Conservation (phyloP, 2,797 vertebrate genomes). For the Threskiornis aethiopicus region DNA sequence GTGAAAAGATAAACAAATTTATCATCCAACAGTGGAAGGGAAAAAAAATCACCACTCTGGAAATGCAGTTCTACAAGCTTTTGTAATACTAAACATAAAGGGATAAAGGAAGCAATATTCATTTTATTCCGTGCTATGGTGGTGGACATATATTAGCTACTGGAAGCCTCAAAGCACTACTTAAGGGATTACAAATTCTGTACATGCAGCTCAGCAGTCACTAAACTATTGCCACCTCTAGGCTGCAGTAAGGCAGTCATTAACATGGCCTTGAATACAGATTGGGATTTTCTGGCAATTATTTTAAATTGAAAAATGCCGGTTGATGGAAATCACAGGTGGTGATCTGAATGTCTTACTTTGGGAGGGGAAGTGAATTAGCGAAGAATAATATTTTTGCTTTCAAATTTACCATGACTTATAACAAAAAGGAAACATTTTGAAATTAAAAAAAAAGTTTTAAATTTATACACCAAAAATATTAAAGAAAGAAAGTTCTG, state of each 20-base stretch:
- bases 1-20: conserved; percentile 38
- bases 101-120: not conserved
- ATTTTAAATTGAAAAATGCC: conserved; percentile 26
- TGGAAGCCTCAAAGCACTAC: conserved; percentile 14
- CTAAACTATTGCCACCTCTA: conserved; percentile 26
- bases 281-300: not conserved
- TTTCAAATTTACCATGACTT: not conserved
- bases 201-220: not conserved
- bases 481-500: not conserved
- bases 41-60: not conserved
- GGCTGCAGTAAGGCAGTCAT: not conserved
- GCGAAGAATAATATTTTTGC: not conserved
- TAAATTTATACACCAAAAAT: not conserved
- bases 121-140: not conserved
- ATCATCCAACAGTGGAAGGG: not conserved
- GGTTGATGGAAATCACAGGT: not conserved
- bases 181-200: conserved; percentile 30
- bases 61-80: conserved; percentile 13
- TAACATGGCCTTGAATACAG: not conserved
- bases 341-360: not conserved
- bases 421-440: not conserved
- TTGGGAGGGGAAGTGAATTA: not conserved
- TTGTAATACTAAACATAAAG: not conserved
- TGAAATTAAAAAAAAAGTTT: not conserved
- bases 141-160: not conserved